Conservation (phyloP, 2,888 invertebrate species). For the Philonicus albiceps region DNA sequence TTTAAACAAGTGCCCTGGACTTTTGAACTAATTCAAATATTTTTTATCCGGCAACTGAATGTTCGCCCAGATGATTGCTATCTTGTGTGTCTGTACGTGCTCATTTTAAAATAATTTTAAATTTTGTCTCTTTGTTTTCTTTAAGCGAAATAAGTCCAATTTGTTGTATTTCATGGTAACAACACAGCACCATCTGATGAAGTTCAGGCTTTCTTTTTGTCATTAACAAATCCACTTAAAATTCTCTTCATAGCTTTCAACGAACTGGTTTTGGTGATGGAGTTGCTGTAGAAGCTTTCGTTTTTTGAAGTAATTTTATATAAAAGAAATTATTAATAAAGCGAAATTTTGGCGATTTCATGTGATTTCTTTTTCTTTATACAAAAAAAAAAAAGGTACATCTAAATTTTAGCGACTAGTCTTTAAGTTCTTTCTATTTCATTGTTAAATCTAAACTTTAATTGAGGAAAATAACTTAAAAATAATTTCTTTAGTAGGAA, state of each 20-base stretch:
- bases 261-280: slow-evolving; percentile 29
- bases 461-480: not conserved
- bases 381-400: not conserved
- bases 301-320: slow-evolving; percentile 10
- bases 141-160: slow-evolving; percentile 14
- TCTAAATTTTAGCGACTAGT: slow-evolving; percentile 34
- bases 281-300: slow-evolving; percentile 33
- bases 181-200: slow-evolving; percentile 33
- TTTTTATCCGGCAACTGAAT: slow-evolving; percentile 19
- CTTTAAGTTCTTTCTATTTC: not conserved
- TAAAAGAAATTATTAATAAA: slow-evolving; percentile 17
- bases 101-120: slow-evolving; percentile 9
- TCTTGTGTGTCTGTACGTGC: slow-evolving; percentile 1
- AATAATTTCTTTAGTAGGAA: not conserved
- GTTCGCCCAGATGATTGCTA: slow-evolving; percentile 31
- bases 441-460: not conserved
- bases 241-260: slow-evolving; percentile 15
- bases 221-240: slow-evolving; percentile 37
- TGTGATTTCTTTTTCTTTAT: not conserved
- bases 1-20: not conserved
- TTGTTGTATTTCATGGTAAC: not conserved
- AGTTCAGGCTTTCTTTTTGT: not conserved
- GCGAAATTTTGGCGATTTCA: slow-evolving; percentile 1
- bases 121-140: not conserved
- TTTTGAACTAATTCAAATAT: not conserved